Percentiles rank a stretch among this genome's conserved stretches.
Evolutionary conservation across 2,113 vertebrate species (phyloP).

Genomic region (Microtus richardsoni): DNA sequence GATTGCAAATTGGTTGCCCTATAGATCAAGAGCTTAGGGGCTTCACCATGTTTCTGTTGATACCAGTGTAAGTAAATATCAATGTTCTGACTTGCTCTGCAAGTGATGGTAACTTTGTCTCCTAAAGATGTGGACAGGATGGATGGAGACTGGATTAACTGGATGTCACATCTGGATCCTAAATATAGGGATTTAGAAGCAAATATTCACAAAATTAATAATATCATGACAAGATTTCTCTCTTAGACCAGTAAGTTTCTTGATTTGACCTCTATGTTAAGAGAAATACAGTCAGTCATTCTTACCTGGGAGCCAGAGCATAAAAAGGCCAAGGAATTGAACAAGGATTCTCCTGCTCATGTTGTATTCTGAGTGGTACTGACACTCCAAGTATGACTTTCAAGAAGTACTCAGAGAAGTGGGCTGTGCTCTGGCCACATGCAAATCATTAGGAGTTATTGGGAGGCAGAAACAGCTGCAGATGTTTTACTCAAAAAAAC

Average conservation of each 20-base stretch:
- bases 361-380: no score
- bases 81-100: no score
- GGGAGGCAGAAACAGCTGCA: not conserved
- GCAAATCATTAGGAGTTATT: not conserved
- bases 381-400: no score
- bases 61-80: not conserved
- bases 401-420: not conserved
- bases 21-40: not conserved
- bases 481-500: not conserved
- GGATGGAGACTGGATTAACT: no score
- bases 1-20: no score
- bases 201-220: not conserved
- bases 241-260: no score
- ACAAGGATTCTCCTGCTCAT: not conserved
- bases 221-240: no score
- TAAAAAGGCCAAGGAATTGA: not conserved
- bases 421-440: not conserved
- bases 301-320: not conserved
- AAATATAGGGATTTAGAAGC: no score
- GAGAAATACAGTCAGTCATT: not conserved
- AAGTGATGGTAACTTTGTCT: no score
- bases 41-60: not conserved
- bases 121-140: no score
- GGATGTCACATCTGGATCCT: no score
- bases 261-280: no score